Evolutionary conservation across 2,888 invertebrate genomes (phyloP).

Genomic region (Drosophila greeni): DNA sequence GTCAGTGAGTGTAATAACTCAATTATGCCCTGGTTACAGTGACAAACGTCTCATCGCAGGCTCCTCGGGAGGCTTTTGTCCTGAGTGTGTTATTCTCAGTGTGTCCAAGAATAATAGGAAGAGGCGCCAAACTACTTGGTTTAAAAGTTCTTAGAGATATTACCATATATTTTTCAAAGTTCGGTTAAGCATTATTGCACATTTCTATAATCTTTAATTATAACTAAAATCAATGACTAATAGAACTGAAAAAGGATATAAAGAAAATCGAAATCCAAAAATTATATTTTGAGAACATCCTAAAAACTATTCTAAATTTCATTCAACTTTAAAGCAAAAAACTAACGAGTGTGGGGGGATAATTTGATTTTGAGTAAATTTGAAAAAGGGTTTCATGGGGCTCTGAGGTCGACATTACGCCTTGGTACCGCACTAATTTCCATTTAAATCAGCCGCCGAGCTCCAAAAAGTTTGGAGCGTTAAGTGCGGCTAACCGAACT

Average conservation of each 20-base stretch:
- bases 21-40: slow-evolving; percentile 60
- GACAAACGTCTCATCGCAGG: slow-evolving; percentile 44
- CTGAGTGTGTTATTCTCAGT: slow-evolving; percentile 15
- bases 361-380: neutral
- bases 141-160: neutral
- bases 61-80: slow-evolving; percentile 18
- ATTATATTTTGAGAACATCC: too few species aligned
- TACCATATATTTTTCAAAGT: too few species aligned
- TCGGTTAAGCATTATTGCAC: too few species aligned
- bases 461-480: slow-evolving; percentile 29
- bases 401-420: neutral
- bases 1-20: slow-evolving; percentile 61
- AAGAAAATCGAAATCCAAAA: too few species aligned
- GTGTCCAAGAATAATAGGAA: neutral
- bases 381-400: neutral
- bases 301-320: neutral
- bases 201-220: too few species aligned
- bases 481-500: slow-evolving; percentile 47
- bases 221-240: too few species aligned
- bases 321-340: too few species aligned
- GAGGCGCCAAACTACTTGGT: neutral
- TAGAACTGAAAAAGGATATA: too few species aligned
- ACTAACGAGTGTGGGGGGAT: neutral
- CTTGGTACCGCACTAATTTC: slow-evolving; percentile 46
- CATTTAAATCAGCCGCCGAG: slow-evolving; percentile 50